Evolutionary conservation across 2,113 vertebrate species (phyloP).

Genomic region (Halcyon malimbica): DNA sequence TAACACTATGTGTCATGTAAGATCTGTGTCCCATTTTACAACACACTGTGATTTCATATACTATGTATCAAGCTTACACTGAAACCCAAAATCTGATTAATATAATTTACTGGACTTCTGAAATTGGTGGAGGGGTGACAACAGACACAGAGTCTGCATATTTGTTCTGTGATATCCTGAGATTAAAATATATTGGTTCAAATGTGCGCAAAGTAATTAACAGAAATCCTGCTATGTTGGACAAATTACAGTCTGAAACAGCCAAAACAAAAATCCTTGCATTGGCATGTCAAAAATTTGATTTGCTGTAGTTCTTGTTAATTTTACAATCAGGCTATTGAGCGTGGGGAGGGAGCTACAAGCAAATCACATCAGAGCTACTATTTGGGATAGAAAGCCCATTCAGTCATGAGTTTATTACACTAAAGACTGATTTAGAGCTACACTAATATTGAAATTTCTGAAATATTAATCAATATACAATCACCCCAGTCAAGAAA

Average conservation of each 20-base stretch:
- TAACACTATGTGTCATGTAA: background rate
- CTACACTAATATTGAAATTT: too few relatives aligned
- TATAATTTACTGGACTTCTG: conserved; percentile 9
- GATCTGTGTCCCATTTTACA: background rate
- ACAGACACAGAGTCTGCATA: background rate
- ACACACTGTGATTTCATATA: background rate
- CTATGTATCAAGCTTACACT: background rate
- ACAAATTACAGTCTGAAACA: conserved; percentile 18
- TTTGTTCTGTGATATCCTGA: background rate
- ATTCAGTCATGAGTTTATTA: too few relatives aligned
- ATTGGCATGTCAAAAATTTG: background rate
- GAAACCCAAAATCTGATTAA: background rate
- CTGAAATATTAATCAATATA: too few relatives aligned
- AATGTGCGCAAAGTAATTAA: background rate
- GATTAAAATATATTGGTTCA: conserved; percentile 25
- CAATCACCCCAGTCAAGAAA: too few relatives aligned
- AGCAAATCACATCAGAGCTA: too few relatives aligned
- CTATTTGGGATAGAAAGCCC: too few relatives aligned
- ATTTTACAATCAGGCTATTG: background rate
- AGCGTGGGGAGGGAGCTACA: background rate
- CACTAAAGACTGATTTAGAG: too few relatives aligned
- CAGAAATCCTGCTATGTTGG: background rate
- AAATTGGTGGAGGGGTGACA: background rate
- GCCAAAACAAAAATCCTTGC: background rate
- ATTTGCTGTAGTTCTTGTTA: conserved; percentile 1